A percentile compares a stretch with the other conserved stretches of the same genome.
phyloP scores from a whole-genome alignment of 2,797 vertebrate genomes.

The Psittacula echo region DNA sequence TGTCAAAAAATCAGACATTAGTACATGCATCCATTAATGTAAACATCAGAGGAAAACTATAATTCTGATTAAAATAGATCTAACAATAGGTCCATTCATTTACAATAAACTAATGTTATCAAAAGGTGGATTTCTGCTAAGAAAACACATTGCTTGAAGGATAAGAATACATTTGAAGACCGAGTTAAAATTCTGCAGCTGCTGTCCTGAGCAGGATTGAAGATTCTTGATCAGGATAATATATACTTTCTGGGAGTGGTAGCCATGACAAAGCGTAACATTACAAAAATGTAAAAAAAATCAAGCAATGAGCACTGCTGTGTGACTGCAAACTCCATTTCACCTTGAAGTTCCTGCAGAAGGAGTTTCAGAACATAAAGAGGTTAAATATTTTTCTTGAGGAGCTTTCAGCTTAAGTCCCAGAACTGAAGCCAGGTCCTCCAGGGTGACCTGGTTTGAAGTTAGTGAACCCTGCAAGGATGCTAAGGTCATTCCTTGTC shows the following conservation, averaged over 20 bases:
- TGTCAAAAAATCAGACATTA: not conserved
- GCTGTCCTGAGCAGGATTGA: not conserved
- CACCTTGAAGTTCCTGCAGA: not conserved
- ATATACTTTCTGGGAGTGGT: not conserved
- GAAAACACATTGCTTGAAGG: not conserved
- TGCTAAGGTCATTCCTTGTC: conserved; percentile 1
- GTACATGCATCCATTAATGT: not conserved
- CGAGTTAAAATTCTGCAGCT: not conserved
- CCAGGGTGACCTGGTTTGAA: not conserved
- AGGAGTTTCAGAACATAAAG: not conserved
- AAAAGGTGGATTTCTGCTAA: not conserved
- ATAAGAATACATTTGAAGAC: not conserved
- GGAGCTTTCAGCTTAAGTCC: not conserved
- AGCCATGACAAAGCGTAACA: not conserved
- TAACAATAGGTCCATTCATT: not conserved
- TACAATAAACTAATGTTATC: not conserved
- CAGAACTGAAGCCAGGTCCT: not conserved
- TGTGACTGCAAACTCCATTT: not conserved
- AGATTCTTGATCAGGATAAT: not conserved
- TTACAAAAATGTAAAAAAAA: not conserved
- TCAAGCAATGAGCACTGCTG: not conserved
- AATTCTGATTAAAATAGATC: not conserved
- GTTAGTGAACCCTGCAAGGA: conserved; percentile 36
- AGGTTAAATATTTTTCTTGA: conserved; percentile 9
- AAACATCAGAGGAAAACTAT: not conserved